phyloP scores from a whole-genome alignment of 1,140 invertebrate species.

The Caligus rogercresseyi region DNA sequence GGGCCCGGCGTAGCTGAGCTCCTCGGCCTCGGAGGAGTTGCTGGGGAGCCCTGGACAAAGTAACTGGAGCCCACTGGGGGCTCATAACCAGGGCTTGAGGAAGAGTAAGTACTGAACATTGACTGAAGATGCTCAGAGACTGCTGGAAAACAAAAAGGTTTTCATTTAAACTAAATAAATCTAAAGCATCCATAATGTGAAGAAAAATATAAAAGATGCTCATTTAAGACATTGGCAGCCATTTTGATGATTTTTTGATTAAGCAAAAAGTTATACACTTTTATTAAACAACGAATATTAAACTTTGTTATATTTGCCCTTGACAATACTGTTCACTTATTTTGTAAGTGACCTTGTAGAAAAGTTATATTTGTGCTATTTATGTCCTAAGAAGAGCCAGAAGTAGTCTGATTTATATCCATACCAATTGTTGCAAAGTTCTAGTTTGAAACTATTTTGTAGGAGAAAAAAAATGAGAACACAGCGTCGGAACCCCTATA shows the following conservation, averaged over 20 bases:
- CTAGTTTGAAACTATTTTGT: too few relatives aligned
- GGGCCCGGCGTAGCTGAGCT: background rate
- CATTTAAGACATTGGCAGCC: too few relatives aligned
- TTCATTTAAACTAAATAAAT: too few relatives aligned
- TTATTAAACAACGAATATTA: too few relatives aligned
- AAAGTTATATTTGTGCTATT: background rate
- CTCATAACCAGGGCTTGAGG: background rate
- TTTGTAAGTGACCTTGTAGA: background rate
- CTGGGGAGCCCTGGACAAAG: background rate
- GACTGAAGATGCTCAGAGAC: background rate
- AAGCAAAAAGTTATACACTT: too few relatives aligned
- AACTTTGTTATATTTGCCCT: background rate
- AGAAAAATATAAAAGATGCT: background rate
- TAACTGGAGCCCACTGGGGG: background rate
- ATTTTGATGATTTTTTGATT: too few relatives aligned
- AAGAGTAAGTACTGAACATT: background rate
- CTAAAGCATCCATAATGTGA: too few relatives aligned
- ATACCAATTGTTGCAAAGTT: too few relatives aligned
- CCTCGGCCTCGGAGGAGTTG: background rate
- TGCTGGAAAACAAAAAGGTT: background rate
- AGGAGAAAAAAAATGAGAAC: too few relatives aligned
- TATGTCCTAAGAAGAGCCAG: background rate
- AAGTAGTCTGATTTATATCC: too few relatives aligned
- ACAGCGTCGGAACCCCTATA: too few relatives aligned
- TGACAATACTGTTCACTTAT: background rate